Base-by-base conservation (phyloP, 2,888 invertebrate genomes). In the Dasysyrphus tricinctus region DNA sequence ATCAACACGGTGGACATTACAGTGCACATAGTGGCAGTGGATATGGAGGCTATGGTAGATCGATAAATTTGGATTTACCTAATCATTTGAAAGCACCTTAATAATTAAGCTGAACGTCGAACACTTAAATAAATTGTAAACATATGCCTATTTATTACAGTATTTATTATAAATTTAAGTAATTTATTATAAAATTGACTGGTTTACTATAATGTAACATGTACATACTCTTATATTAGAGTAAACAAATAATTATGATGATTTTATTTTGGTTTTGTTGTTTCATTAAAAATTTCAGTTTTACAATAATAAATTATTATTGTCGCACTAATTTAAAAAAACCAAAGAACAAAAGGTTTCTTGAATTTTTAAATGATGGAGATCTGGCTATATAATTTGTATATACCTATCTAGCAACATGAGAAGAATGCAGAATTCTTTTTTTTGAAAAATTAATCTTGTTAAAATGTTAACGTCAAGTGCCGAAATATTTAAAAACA, bases 11-110 rank as follows among this genome's bases (percentile, higher is more conserved):
- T 24, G 90, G 89, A 11, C 90, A 90, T 24, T 90, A 90, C 9
- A 90, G 90, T 16, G 90, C 89, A 5, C 93, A 94, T 54, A 94
- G 94, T 0, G 94, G 94, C 90, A 94, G 94, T 0, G 94, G 94
- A 0, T 94, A 94, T 51, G 94, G 94, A 0, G 94, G 92, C 24
- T 93, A 93, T 80, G 92, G 91, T 0, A 90, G 93, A 73, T 90
- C 93, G 5, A 29, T 93, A 1, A 89, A 92, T 75, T 83, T 90
- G 4, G 90, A 88, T 39, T 81, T 90, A n/a, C 90, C 90, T 0
- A 88, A 88, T 37, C 88, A 89, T 69, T 57, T 89, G 29, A 88
- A 88, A 37, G 86, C 80, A 73, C 63, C 76, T 14, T 57, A 74
- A 32, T 32, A 63, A 24, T 14, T 54, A 54, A 29, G 6, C 6